Evolutionary conservation across 2,888 invertebrate species (phyloP).

Genomic region (Tetanocera ferruginea): DNA sequence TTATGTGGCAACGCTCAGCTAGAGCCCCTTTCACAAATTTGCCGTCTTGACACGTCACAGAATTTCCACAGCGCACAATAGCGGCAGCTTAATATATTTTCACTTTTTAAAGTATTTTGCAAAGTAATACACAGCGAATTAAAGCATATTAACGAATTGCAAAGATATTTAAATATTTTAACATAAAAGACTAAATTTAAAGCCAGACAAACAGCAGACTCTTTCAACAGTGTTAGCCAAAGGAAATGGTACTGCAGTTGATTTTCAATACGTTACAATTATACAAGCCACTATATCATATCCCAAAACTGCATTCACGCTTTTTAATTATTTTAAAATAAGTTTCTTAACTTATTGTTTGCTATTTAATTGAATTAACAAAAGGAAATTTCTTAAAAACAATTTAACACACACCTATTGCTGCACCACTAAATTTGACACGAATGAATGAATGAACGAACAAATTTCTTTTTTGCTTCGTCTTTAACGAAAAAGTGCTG

Average conservation of each 20-base stretch:
- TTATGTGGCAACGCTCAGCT: not conserved
- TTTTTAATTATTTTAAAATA: too few relatives aligned
- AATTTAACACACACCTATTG: conserved; percentile 50
- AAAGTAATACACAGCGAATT: too few relatives aligned
- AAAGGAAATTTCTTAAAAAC: not conserved
- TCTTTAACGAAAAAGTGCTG: conserved; percentile 41
- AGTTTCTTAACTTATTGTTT: not conserved
- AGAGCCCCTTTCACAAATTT: conserved; percentile 17
- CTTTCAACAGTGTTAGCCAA: not conserved
- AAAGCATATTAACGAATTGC: too few relatives aligned
- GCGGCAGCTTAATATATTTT: not conserved
- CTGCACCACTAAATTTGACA: conserved; percentile 52
- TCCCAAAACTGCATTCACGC: too few relatives aligned
- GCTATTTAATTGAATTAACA: not conserved
- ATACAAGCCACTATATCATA: too few relatives aligned
- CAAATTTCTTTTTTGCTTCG: conserved; percentile 32
- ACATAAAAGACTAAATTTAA: not conserved
- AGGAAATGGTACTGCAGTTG: too few relatives aligned
- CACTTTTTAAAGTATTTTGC: too few relatives aligned
- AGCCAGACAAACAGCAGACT: not conserved
- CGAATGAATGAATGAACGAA: conserved; percentile 58
- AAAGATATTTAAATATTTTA: not conserved
- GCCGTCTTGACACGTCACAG: conserved; percentile 29
- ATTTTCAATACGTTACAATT: too few relatives aligned
- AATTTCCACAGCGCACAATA: not conserved